These are phyloP conservation scores for Potorous gilbertii DNA, from an alignment of 2,797 vertebrate genomes.

Conservation along the genomic window DNA sequence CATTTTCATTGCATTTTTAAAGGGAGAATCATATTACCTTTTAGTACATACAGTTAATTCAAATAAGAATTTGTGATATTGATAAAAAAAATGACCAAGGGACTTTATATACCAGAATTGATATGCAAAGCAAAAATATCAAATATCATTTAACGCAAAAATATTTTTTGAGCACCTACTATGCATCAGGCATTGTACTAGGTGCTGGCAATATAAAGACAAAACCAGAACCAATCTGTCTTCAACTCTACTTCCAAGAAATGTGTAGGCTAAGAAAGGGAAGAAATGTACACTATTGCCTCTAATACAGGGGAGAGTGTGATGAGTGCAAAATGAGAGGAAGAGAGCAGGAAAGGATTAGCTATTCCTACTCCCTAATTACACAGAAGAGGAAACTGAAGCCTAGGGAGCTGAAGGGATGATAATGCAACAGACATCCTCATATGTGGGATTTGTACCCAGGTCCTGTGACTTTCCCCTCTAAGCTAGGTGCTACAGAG, in stretches of 20 bases:
- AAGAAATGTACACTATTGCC: background rate
- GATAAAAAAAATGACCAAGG: constrained; percentile 46
- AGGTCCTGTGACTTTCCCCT: background rate
- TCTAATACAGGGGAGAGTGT: background rate
- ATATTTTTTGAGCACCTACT: background rate
- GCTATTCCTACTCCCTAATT: background rate
- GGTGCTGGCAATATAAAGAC: background rate
- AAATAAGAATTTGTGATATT: constrained; percentile 55
- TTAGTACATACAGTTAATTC: constrained; percentile 46
- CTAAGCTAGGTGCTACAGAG: background rate
- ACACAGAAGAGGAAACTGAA: background rate
- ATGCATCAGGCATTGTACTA: background rate
- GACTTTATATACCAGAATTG: constrained; percentile 33
- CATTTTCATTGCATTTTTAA: constrained; percentile 50
- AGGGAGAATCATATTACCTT: constrained; percentile 40
- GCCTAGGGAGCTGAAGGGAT: background rate
- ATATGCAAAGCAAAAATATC: background rate
- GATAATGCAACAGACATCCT: background rate
- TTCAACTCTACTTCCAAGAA: background rate
- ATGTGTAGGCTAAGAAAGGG: background rate
- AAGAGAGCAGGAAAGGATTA: background rate
- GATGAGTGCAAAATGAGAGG: background rate
- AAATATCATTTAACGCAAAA: background rate
- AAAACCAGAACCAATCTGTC: background rate
- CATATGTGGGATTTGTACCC: background rate